These are phyloP conservation scores for Globodera ellingtonae DNA, from an alignment of 1,140 invertebrate genomes.

Conservation along the genomic window DNA sequence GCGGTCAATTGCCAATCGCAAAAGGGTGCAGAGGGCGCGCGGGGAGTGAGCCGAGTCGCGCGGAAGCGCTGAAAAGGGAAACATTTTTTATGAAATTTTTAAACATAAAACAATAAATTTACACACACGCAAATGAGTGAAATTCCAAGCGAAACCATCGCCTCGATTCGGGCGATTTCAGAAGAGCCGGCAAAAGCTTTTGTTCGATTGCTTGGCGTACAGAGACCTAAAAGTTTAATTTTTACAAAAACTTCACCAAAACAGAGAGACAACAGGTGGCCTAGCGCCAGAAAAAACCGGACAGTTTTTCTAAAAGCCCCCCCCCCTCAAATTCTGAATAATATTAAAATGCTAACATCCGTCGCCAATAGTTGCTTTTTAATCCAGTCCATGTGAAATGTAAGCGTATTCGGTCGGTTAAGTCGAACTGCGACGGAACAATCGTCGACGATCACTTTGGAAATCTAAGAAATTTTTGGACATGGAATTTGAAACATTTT, in stretches of 20 bases:
- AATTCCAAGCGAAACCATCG: constrained; percentile 19
- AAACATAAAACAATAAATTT: not conserved
- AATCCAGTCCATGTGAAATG: constrained; percentile 11
- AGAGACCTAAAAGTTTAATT: not conserved
- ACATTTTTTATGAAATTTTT: not conserved
- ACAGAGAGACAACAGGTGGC: not conserved
- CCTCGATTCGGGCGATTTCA: constrained; percentile 15
- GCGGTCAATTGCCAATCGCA: constrained; percentile 17
- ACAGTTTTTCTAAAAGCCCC: no score
- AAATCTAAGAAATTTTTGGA: constrained; percentile 13
- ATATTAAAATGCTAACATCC: not conserved
- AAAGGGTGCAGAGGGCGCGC: constrained; percentile 8
- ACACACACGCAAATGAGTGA: not conserved
- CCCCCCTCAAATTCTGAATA: not conserved
- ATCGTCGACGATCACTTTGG: constrained; percentile 19
- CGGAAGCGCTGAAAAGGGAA: not conserved
- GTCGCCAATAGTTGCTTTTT: not conserved
- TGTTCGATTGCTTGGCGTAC: constrained; percentile 5
- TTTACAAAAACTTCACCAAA: no score
- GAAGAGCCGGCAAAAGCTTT: constrained; percentile 17
- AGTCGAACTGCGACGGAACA: not conserved
- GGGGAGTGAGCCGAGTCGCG: constrained; percentile 8
- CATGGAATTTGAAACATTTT: not conserved
- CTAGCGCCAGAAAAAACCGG: not conserved
- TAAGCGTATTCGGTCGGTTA: not conserved